Evolutionary conservation across 2,888 invertebrate genomes (phyloP).

Genomic region (Drosophila niveifrons): DNA sequence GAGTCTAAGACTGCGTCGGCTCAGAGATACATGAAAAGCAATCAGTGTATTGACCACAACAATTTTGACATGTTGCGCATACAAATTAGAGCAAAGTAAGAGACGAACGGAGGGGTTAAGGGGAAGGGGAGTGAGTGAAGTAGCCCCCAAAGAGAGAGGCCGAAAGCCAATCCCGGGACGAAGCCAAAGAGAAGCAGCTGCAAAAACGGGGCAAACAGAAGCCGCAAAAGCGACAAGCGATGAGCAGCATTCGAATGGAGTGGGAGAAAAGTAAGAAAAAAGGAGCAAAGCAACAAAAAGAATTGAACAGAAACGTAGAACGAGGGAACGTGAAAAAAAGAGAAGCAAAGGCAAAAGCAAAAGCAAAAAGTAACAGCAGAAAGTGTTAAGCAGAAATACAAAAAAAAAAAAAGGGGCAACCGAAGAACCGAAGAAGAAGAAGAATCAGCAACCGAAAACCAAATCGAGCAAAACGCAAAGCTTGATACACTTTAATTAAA

Average conservation of each 20-base stretch:
- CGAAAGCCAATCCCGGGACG: constrained; percentile 54
- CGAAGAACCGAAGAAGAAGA: constrained; percentile 6
- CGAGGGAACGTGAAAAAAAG: background rate
- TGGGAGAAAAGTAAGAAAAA: constrained; percentile 46
- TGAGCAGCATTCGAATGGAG: constrained; percentile 52
- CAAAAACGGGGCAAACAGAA: constrained; percentile 71
- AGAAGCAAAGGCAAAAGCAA: constrained; percentile 8
- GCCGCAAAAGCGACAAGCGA: constrained; percentile 74
- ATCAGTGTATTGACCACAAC: constrained; percentile 82
- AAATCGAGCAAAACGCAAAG: constrained; percentile 34
- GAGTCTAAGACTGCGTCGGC: constrained; percentile 10
- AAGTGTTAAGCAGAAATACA: constrained; percentile 49
- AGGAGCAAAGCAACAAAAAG: background rate
- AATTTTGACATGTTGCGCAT: constrained; percentile 82
- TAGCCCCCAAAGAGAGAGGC: constrained; percentile 33
- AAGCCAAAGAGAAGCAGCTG: constrained; percentile 68
- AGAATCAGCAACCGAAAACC: constrained; percentile 18
- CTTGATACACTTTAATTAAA: constrained; percentile 59
- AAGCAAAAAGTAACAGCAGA: constrained; percentile 39
- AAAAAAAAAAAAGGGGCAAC: constrained; percentile 45
- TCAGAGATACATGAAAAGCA: constrained; percentile 75
- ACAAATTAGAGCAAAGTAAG: constrained; percentile 80
- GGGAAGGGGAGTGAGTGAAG: constrained; percentile 1
- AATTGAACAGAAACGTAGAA: constrained; percentile 1
- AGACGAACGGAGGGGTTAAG: constrained; percentile 16